Conservation (phyloP, 2,113 vertebrate genomes). For the Carettochelys insculpta region DNA sequence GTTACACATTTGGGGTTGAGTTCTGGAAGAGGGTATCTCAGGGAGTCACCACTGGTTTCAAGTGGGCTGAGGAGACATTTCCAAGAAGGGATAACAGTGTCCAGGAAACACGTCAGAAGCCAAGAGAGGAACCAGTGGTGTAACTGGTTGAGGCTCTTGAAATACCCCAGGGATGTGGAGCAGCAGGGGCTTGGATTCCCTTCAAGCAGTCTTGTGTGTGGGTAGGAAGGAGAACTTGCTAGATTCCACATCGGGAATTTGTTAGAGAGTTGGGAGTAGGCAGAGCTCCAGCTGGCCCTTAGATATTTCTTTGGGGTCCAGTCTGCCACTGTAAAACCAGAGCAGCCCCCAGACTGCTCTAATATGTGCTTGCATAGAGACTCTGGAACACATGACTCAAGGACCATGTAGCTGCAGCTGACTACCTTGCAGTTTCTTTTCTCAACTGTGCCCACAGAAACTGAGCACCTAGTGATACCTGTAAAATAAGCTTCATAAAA, state of each 20-base stretch:
- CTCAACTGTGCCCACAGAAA: background rate
- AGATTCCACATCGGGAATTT: background rate
- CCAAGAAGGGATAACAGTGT: background rate
- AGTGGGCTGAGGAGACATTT: background rate
- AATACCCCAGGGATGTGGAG: background rate
- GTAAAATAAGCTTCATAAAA: background rate
- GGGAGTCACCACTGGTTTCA: background rate
- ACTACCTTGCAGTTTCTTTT: background rate
- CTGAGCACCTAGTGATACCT: background rate
- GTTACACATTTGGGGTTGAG: background rate
- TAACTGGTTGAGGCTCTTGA: background rate
- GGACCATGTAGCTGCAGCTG: background rate
- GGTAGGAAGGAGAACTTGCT: background rate
- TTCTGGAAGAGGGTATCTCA: background rate
- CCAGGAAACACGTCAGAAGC: background rate
- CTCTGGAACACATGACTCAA: background rate
- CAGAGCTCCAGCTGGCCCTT: accelerated
- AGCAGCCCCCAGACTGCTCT: background rate
- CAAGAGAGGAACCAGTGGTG: background rate
- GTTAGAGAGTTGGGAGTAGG: background rate
- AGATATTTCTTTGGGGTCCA: accelerated
- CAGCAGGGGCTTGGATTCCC: background rate
- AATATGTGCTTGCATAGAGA: background rate
- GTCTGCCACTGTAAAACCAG: accelerated
- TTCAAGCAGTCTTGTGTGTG: background rate